phyloP scores from a whole-genome alignment of 2,888 invertebrate genomes.

The Drosophila villosipedis region DNA sequence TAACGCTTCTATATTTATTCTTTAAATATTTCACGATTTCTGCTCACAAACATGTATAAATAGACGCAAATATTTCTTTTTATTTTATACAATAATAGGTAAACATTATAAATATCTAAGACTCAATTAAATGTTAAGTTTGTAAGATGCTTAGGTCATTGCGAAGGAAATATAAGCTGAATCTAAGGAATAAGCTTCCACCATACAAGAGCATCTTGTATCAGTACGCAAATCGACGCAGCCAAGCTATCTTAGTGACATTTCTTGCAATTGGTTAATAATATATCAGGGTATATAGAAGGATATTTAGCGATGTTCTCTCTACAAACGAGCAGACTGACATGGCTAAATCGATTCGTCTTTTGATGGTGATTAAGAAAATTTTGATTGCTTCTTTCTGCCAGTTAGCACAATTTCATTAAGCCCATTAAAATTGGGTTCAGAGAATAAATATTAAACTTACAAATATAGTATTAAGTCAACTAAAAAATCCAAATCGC shows the following conservation, averaged over 20 bases:
- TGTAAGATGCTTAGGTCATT: background rate
- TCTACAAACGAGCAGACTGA: background rate
- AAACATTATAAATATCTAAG: background rate
- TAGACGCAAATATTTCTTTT: background rate
- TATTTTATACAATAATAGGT: background rate
- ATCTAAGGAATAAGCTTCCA: background rate
- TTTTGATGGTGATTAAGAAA: too few relatives aligned
- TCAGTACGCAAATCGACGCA: background rate
- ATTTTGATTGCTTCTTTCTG: background rate
- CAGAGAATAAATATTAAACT: background rate
- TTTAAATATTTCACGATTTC: background rate
- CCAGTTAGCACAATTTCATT: background rate
- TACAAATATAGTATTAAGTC: background rate
- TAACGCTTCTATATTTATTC: background rate
- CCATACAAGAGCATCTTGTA: background rate
- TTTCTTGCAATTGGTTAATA: background rate
- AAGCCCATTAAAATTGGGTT: background rate
- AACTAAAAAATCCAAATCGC: background rate
- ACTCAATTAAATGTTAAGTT: background rate
- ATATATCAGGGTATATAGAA: background rate
- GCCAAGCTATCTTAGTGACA: background rate
- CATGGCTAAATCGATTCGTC: background rate
- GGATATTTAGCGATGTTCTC: too few relatives aligned
- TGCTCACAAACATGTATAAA: background rate
- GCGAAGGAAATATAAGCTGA: background rate